Evolutionary conservation across 2,888 invertebrate genomes (phyloP).

Genomic region (Pammene aurita): DNA sequence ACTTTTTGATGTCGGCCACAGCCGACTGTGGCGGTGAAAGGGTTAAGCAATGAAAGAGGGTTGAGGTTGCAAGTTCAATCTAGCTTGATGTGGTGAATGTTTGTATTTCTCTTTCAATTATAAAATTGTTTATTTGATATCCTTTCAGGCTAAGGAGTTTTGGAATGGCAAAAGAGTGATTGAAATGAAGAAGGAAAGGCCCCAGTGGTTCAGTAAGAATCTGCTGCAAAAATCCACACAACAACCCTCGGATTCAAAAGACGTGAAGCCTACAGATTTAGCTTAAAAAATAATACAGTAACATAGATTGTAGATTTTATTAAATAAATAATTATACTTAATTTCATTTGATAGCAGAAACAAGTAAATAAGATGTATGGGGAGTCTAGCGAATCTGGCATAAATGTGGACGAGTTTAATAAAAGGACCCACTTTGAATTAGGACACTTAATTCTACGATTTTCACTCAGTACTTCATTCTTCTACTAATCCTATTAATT

Average conservation of each 20-base stretch:
- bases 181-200: conserved; percentile 93
- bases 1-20: too few relatives aligned
- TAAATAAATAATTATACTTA: conserved; percentile 33
- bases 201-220: conserved; percentile 94
- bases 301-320: conserved; percentile 32
- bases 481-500: too few relatives aligned
- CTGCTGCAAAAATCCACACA: conserved; percentile 91
- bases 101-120: too few relatives aligned
- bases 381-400: too few relatives aligned
- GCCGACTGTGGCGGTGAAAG: too few relatives aligned
- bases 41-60: too few relatives aligned
- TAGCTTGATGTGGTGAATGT: too few relatives aligned
- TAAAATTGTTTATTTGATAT: not conserved
- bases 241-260: conserved; percentile 86
- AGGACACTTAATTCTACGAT: too few relatives aligned
- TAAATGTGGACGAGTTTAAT: too few relatives aligned
- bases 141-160: conserved; percentile 81
- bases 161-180: conserved; percentile 90
- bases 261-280: conserved; percentile 89
- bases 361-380: conserved; percentile 1
- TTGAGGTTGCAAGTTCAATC: too few relatives aligned
- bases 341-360: conserved; percentile 21
- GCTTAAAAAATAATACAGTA: conserved; percentile 73
- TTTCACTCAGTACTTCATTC: too few relatives aligned
- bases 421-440: too few relatives aligned